phyloP scores from a whole-genome alignment of 1,140 invertebrate genomes.

The Parasteatoda tepidariorum region DNA sequence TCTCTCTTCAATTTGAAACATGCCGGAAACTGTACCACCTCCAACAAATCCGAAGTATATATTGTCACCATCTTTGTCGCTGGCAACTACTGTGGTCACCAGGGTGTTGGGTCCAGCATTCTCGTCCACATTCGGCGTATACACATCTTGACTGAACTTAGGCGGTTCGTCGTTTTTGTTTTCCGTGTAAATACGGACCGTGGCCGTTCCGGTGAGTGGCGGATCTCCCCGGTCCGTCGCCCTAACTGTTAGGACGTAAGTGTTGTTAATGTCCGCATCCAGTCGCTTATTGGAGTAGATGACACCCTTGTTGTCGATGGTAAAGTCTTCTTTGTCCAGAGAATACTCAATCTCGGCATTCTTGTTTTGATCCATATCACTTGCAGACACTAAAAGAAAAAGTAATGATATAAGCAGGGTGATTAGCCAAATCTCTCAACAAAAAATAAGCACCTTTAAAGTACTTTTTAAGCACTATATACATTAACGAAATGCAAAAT shows the following conservation, averaged over 20 bases:
- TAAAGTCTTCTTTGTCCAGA: conserved; percentile 92
- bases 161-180: conserved; percentile 97
- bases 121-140: conserved; percentile 94
- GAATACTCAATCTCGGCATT: conserved; percentile 95
- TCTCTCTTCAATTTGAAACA: conserved; percentile 95
- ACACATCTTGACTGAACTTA: conserved; percentile 94
- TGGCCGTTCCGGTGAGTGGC: conserved; percentile 88
- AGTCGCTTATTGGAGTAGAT: conserved; percentile 93
- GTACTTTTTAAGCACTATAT: too few species aligned
- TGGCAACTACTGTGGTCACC: conserved; percentile 92
- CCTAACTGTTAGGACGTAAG: conserved; percentile 90
- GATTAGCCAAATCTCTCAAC: too few species aligned
- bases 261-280: conserved; percentile 94
- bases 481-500: too few species aligned
- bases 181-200: conserved; percentile 92
- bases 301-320: conserved; percentile 88
- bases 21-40: conserved; percentile 86
- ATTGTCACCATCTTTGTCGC: conserved; percentile 94
- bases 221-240: conserved; percentile 92
- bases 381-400: conserved; percentile 80
- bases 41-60: conserved; percentile 94
- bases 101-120: conserved; percentile 88
- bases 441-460: too few species aligned
- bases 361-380: conserved; percentile 89
- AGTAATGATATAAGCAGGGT: background rate